phyloP scores from a whole-genome alignment of 1,140 invertebrate species.

The Hermetia illucens region DNA sequence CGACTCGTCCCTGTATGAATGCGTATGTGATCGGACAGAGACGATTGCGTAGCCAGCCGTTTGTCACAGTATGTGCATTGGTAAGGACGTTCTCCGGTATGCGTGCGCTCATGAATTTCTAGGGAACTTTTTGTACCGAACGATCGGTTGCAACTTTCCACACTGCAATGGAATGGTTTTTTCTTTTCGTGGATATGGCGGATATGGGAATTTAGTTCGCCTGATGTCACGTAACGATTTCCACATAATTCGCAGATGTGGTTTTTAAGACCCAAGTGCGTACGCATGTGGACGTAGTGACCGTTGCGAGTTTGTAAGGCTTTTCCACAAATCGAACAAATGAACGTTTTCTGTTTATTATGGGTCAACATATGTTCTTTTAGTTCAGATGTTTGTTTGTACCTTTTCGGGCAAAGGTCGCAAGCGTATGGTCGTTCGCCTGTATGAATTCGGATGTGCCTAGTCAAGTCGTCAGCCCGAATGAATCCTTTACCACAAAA shows the following conservation, averaged over 20 bases:
- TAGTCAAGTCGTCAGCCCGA: slow-evolving; percentile 12
- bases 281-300: slow-evolving; percentile 12
- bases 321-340: slow-evolving; percentile 32
- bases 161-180: slow-evolving; percentile 36
- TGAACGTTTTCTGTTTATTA: slow-evolving; percentile 36
- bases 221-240: slow-evolving; percentile 26
- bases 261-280: slow-evolving; percentile 12
- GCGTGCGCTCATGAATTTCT: slow-evolving; percentile 20
- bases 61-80: slow-evolving; percentile 23
- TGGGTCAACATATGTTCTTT: slow-evolving; percentile 42
- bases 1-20: background rate
- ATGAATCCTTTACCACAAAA: slow-evolving; percentile 16
- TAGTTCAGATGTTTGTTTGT: slow-evolving; percentile 30
- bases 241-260: slow-evolving; percentile 10
- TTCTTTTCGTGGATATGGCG: slow-evolving; percentile 37
- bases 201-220: slow-evolving; percentile 22
- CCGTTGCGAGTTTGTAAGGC: slow-evolving; percentile 19
- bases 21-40: background rate
- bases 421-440: slow-evolving; percentile 43
- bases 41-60: background rate
- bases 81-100: slow-evolving; percentile 43
- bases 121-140: slow-evolving; percentile 12
- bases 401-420: slow-evolving; percentile 23
- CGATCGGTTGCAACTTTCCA: slow-evolving; percentile 8
- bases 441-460: slow-evolving; percentile 42